A percentile compares a stretch with the other conserved stretches of the same genome.
Conservation (phyloP, 2,113 vertebrate species). For the Nipponia nippon region DNA sequence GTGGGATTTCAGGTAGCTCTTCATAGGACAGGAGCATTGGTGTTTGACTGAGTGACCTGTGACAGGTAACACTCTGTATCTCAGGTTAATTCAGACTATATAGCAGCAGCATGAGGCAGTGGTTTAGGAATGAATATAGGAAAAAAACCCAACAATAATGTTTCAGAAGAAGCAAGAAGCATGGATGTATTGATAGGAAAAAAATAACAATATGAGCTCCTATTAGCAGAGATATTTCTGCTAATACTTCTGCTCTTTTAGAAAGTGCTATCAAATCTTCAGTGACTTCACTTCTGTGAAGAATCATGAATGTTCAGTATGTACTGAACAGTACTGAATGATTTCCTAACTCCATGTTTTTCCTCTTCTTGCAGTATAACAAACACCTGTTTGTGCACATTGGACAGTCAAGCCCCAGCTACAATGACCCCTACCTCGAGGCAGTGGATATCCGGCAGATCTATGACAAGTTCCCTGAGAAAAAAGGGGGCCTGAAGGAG, state of each 20-base stretch:
- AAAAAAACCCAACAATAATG: not conserved
- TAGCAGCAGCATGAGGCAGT: not conserved
- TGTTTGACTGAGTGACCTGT: not conserved
- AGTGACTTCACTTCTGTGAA: not conserved
- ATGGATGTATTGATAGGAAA: not conserved
- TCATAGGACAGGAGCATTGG: not conserved
- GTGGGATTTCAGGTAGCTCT: not conserved
- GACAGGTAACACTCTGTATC: not conserved
- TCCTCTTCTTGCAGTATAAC: constrained; percentile 81
- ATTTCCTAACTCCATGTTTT: not conserved
- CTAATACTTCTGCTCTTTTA: not conserved
- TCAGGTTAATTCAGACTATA: not conserved
- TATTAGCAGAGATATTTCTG: not conserved
- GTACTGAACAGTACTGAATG: not conserved
- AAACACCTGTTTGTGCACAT: constrained; percentile 94
- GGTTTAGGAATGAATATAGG: not conserved
- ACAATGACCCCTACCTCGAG: constrained; percentile 88
- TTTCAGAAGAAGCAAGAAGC: not conserved
- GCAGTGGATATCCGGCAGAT: constrained; percentile 92
- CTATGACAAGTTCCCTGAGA: constrained; percentile 94
- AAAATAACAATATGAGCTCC: not conserved
- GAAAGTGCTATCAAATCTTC: not conserved
- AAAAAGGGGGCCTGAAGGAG: constrained; percentile 92
- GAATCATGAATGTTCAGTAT: not conserved
- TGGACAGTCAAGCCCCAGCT: constrained; percentile 88